Percentiles rank a stretch among this genome's conserved stretches.
Conservation (phyloP, 2,797 vertebrate species). For the Poecile montanus region DNA sequence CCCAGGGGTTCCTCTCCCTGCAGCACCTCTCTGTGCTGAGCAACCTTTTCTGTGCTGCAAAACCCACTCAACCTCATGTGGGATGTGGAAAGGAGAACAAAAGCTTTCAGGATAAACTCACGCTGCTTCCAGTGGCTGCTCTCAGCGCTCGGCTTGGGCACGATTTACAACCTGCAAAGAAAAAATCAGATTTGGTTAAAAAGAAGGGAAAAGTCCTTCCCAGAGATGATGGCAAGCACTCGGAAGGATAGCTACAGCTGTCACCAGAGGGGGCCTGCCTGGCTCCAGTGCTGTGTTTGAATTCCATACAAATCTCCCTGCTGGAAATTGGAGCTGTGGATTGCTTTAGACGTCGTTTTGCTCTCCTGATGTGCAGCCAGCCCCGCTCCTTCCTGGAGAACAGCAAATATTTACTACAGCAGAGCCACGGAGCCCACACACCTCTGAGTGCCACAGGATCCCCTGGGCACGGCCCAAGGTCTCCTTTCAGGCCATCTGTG, state of each 20-base stretch:
- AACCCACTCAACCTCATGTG: neutral
- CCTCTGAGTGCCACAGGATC: neutral
- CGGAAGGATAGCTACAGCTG: neutral
- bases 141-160: neutral
- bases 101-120: slow-evolving; percentile 59
- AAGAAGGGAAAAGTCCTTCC: neutral
- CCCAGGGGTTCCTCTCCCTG: neutral
- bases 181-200: neutral
- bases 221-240: neutral
- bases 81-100: slow-evolving; percentile 16
- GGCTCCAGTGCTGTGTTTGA: fast-evolving
- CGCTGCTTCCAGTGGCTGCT: slow-evolving; percentile 21
- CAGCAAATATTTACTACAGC: slow-evolving; percentile 39
- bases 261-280: neutral
- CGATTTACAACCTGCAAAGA: slow-evolving; percentile 37
- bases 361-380: neutral
- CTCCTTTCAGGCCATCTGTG: slow-evolving; percentile 40
- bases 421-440: neutral
- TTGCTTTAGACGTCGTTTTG: neutral
- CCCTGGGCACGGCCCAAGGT: neutral
- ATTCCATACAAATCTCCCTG: neutral
- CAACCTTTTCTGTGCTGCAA: neutral
- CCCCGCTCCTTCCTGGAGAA: neutral
- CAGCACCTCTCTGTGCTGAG: neutral
- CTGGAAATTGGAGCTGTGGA: neutral